Evolutionary conservation across 2,888 invertebrate genomes (phyloP), one percentile per base, ranked within the genome.

Genomic region (Cordilura impudica): DNA sequence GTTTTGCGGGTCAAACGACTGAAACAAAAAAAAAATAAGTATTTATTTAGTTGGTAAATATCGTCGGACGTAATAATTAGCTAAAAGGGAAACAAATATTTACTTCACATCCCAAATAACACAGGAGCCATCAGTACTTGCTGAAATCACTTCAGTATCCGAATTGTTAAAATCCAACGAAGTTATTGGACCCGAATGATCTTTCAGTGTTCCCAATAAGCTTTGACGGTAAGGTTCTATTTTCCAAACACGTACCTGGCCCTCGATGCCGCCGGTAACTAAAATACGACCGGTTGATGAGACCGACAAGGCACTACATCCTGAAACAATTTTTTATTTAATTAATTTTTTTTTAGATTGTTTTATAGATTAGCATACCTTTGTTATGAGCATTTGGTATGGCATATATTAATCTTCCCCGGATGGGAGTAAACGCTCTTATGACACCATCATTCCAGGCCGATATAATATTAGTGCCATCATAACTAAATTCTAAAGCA

Each of bases 61-160:
- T 7, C n/a, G 31, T 51, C n/a, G n/a, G n/a, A n/a, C n/a, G n/a
- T n/a, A n/a, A n/a, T n/a, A n/a, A n/a, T n/a, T n/a, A n/a, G n/a
- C n/a, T n/a, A n/a, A n/a, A n/a, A n/a, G n/a, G n/a, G n/a, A n/a
- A n/a, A n/a, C n/a, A 45, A 45, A 10, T 4, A 51, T n/a, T 61
- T 87, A 96, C 96, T 92, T 90, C 18, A 98, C 91, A 86, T 97
- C 96, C 98, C 98, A 98, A 80, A 98, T 94, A 82, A 98, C 96
- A 87, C 96, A 96, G 3, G 97, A 96, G 10, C 98, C 98, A 90
- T 98, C 98, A 0, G 94, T 94, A 51, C 97, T 96, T 0, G 97
- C 95, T 85, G 97, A 97, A 14, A 97, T 95, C 0, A 97, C 96
- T 88, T 96, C 95, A 0, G 92, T 93, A 85, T 96, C 93, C 84